These are phyloP conservation scores for Xestia ashworthii DNA, from an alignment of 2,888 invertebrate genomes.

Conservation along the genomic window DNA sequence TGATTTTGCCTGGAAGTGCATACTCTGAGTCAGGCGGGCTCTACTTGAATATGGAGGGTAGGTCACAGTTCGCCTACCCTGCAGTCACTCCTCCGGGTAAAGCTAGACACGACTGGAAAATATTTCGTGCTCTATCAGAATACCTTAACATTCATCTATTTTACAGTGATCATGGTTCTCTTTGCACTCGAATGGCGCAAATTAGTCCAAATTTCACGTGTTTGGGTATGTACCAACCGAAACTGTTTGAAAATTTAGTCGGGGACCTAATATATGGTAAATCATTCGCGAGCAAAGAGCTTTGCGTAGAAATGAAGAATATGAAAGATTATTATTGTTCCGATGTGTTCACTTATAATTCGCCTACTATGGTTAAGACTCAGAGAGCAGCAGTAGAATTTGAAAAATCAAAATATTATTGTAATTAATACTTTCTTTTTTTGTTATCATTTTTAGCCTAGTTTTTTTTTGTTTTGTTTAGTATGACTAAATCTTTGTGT, in stretches of 20 bases:
- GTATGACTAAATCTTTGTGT: not conserved
- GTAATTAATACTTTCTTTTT: constrained; percentile 51
- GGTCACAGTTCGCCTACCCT: constrained; percentile 96
- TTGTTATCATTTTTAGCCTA: constrained; percentile 2
- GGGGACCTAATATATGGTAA: constrained; percentile 55
- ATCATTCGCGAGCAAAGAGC: not conserved
- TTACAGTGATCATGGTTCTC: constrained; percentile 76
- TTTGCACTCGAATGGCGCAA: constrained; percentile 78
- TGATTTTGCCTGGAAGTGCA: constrained; percentile 98
- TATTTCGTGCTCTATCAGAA: constrained; percentile 91
- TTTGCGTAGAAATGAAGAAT: constrained; percentile 77
- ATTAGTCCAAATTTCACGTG: constrained; percentile 82
- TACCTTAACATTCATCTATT: constrained; percentile 75
- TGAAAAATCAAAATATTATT: constrained; percentile 70
- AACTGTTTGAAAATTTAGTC: constrained; percentile 73
- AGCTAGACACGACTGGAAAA: constrained; percentile 99
- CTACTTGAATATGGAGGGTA: constrained; percentile 98
- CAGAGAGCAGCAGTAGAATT: constrained; percentile 76
- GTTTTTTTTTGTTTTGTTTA: not conserved
- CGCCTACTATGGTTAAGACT: constrained; percentile 82
- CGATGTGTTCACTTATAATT: constrained; percentile 83
- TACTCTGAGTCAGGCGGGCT: constrained; percentile 99
- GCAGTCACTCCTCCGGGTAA: constrained; percentile 98
- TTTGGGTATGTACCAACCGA: constrained; percentile 77
- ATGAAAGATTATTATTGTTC: constrained; percentile 84